phyloP scores from a whole-genome alignment of 30 jellyfish, hydroid and myxozoan genomes.

The Hydra vulgaris region DNA sequence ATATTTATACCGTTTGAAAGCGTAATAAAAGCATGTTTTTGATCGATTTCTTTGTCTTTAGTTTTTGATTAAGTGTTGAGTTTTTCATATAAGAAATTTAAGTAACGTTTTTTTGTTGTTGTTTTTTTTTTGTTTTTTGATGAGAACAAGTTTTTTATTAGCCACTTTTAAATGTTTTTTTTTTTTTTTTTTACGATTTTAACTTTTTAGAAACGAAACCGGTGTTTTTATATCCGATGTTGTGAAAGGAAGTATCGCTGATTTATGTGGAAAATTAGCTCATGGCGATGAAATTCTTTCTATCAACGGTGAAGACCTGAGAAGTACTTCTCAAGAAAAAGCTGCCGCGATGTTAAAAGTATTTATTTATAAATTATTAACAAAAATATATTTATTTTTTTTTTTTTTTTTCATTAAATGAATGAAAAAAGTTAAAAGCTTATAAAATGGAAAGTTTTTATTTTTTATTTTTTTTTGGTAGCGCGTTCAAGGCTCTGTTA shows the following conservation, averaged over 20 bases:
- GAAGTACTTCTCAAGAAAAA: constrained; percentile 69
- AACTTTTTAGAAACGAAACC: constrained; percentile 56
- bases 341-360: constrained; percentile 71
- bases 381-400: neutral
- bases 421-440: neutral
- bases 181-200: too few relatives aligned
- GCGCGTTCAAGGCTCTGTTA: constrained; percentile 13
- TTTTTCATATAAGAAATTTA: too few relatives aligned
- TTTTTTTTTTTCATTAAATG: neutral
- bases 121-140: neutral
- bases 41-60: too few relatives aligned
- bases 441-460: neutral
- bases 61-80: too few relatives aligned
- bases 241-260: constrained; percentile 81
- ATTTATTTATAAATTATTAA: neutral
- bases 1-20: too few relatives aligned
- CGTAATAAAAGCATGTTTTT: too few relatives aligned
- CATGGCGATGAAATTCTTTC: constrained; percentile 80
- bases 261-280: constrained; percentile 42
- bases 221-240: constrained; percentile 89
- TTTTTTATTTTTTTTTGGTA: neutral
- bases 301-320: constrained; percentile 67
- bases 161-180: neutral
- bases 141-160: neutral
- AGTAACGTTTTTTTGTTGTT: too few relatives aligned